Conservation (phyloP, 2,888 invertebrate genomes). For the Ramazzottius varieornatus region DNA sequence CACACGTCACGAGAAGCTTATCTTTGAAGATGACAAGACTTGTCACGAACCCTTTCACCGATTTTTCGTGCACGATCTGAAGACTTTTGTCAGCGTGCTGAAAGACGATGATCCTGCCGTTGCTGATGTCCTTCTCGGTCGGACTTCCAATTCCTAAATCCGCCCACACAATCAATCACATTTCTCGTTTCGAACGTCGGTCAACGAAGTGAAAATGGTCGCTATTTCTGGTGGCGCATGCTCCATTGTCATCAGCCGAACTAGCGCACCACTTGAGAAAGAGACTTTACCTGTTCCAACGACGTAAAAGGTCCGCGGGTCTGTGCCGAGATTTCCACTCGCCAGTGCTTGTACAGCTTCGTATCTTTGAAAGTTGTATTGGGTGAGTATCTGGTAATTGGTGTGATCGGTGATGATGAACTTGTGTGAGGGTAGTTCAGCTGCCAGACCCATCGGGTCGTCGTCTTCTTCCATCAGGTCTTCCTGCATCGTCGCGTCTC, state of each 20-base stretch:
- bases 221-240: no score
- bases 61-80: slow-evolving; percentile 63
- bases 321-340: slow-evolving; percentile 45
- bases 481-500: neutral
- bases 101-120: slow-evolving; percentile 66
- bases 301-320: slow-evolving; percentile 66
- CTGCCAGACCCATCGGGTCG: neutral
- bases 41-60: slow-evolving; percentile 66
- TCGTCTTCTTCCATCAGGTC: neutral
- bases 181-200: no score
- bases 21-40: slow-evolving; percentile 77
- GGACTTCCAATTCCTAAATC: slow-evolving; percentile 70
- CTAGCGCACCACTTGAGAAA: no score
- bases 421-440: slow-evolving; percentile 58
- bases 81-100: slow-evolving; percentile 45
- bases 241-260: no score
- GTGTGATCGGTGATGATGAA: slow-evolving; percentile 77
- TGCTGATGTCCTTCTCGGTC: slow-evolving; percentile 82
- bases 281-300: slow-evolving; percentile 74
- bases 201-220: no score
- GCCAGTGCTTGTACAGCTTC: slow-evolving; percentile 45
- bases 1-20: slow-evolving; percentile 76
- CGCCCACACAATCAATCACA: no score
- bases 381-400: slow-evolving; percentile 55
- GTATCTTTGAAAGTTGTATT: slow-evolving; percentile 64